Conservation (phyloP, 2,888 invertebrate genomes). For the Sialis fuliginosa region DNA sequence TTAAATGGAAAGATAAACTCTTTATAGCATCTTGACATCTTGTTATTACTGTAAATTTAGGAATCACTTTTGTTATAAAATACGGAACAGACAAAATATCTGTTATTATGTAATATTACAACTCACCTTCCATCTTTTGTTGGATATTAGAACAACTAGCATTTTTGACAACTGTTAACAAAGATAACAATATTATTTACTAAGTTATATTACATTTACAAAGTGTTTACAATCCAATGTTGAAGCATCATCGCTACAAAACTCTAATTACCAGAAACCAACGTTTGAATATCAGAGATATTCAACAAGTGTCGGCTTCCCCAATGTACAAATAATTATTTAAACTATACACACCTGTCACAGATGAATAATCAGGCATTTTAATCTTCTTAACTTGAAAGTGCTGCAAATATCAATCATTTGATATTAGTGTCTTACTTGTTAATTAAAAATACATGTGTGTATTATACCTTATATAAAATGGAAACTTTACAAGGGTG, state of each 20-base stretch:
- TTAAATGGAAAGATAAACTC: constrained; percentile 16
- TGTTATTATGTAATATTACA: not conserved
- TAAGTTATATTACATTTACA: too few species aligned
- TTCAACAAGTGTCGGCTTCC: too few species aligned
- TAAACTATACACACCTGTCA: constrained; percentile 19
- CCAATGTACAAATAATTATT: too few species aligned
- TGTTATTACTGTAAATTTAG: constrained; percentile 20
- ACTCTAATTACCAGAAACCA: too few species aligned
- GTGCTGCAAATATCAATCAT: constrained; percentile 18
- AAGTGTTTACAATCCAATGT: too few species aligned
- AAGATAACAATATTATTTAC: not conserved
- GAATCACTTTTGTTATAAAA: not conserved
- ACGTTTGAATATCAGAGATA: too few species aligned
- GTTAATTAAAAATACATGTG: too few species aligned
- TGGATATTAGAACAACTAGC: constrained; percentile 14
- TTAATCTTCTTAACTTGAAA: constrained; percentile 24
- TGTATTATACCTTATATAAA: too few species aligned
- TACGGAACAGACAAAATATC: not conserved
- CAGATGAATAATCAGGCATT: constrained; percentile 22
- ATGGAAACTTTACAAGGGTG: too few species aligned
- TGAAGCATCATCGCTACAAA: too few species aligned
- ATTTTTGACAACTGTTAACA: not conserved
- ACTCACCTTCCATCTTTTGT: constrained; percentile 26
- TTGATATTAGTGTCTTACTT: not conserved
- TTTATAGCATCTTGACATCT: constrained; percentile 25